Base-by-base conservation (phyloP, 2,797 vertebrate genomes). In the Anguilla marmorata region DNA sequence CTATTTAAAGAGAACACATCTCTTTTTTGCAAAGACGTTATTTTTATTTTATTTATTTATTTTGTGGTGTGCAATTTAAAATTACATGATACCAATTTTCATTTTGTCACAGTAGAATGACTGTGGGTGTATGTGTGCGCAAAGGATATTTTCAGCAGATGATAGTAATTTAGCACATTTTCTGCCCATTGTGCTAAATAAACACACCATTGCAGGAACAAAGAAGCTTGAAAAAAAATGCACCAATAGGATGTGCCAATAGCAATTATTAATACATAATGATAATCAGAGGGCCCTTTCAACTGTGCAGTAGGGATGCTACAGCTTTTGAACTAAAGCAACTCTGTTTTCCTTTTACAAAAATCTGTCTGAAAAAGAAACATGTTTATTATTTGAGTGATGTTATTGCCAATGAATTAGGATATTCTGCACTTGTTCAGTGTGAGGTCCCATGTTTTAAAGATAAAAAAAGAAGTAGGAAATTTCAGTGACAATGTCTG, bases 401-500 rank as follows among this genome's bases (percentile, higher is more conserved):
- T 19, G 27, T 41, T 21, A 21, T 60, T 60, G 30, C 30, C 52
- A 33, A 19, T 37, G 45, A n/a, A 69, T 69, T 63, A 45, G 85
- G 60, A 66, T 45, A 82, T 82, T 50, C 45, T 82, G 21, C 24
- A 2, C 19, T 82, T 82, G 8, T 50, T 48, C 79, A 48, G 21
- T 80, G 16, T 21, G 37, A 45, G 19, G 16, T 24, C 21, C 21
- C 45, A 50, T 2, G 79, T 82, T 50, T 82, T 48, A 82, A n/a
- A 50, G 24, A 82, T 82, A 82, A 48, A 82, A 45, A 48, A 50
- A 48, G 41, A 48, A 50, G 8, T 24, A 58, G 72, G 84, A 86
- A 87, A 89, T 45, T 45, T 69, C 85, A 14, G 87, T 89, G 91
- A 93, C 93, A 91, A 85, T 92, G 91, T 88, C 85, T 19, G 16